Evolutionary conservation across 1,140 invertebrate genomes (phyloP).

Genomic region (Neomicropteryx cornuta): DNA sequence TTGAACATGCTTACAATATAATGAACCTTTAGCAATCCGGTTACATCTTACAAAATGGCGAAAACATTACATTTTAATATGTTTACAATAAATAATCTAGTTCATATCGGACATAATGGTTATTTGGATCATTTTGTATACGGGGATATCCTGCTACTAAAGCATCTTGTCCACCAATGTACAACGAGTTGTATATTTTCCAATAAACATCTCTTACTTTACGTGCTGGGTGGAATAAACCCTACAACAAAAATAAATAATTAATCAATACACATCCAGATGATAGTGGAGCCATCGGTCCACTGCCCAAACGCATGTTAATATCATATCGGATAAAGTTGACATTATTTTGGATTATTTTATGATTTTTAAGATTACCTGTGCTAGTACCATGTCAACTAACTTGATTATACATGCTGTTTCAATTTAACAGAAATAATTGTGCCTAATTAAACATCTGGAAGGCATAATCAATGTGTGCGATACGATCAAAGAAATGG

Average conservation of each 20-base stretch:
- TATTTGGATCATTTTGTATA: conserved; percentile 90
- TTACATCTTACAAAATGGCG: too few species aligned
- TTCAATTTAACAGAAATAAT: too few species aligned
- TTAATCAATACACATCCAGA: conserved; percentile 1
- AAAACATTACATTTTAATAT: conserved; percentile 9
- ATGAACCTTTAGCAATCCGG: too few species aligned
- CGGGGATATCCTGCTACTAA: conserved; percentile 95
- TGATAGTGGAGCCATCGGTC: background rate
- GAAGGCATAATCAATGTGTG: too few species aligned
- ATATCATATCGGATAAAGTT: background rate
- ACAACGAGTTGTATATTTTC: conserved; percentile 99
- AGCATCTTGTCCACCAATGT: conserved; percentile 97
- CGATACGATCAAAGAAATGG: too few species aligned
- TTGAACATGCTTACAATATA: too few species aligned
- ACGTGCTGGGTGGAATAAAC: conserved; percentile 95
- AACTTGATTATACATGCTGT: too few species aligned
- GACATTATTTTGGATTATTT: too few species aligned
- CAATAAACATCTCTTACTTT: conserved; percentile 99
- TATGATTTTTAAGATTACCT: too few species aligned
- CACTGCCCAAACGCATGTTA: background rate
- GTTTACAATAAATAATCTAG: conserved; percentile 69
- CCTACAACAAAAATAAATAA: conserved; percentile 46
- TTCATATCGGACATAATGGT: conserved; percentile 92
- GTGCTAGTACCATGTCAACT: too few species aligned
- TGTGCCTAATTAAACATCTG: too few species aligned